Conservation (phyloP, 2,797 vertebrate species). For the Mus spretus region DNA sequence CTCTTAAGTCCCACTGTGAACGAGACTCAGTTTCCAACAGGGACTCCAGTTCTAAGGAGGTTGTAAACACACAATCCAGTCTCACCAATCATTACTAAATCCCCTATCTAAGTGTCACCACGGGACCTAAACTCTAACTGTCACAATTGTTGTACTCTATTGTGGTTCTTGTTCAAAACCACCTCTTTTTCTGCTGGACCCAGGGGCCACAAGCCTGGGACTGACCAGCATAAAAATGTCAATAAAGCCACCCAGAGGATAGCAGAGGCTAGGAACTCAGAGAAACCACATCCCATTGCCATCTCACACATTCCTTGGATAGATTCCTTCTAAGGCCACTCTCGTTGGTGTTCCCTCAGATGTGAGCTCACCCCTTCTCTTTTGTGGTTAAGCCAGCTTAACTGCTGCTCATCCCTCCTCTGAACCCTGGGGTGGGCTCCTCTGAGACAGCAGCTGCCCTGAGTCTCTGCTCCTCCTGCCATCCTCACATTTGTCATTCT, state of each 20-base stretch:
- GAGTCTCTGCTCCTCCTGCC: not conserved
- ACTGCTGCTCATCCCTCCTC: not conserved
- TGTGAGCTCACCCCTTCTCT: not conserved
- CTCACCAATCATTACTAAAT: not conserved
- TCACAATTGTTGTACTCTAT: too few species aligned
- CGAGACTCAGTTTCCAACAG: not conserved
- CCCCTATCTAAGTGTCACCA: not conserved
- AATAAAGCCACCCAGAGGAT: not conserved
- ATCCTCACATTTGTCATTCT: not conserved
- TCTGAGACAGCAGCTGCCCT: too few species aligned
- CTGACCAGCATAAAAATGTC: not conserved
- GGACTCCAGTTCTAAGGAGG: not conserved
- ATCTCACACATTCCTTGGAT: rapidly evolving
- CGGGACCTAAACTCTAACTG: rapidly evolving
- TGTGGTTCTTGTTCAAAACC: not conserved
- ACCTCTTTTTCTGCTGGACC: not conserved
- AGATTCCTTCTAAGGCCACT: not conserved
- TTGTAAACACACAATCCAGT: not conserved
- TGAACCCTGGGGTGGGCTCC: not conserved
- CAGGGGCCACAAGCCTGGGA: not conserved
- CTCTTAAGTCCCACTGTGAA: not conserved
- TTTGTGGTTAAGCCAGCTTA: not conserved
- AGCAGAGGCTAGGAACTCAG: not conserved
- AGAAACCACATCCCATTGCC: not conserved
- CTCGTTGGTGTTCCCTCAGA: not conserved